These are phyloP conservation scores for Cotesia vestalis DNA, from an alignment of 1,140 invertebrate species.

Conservation along the genomic window DNA sequence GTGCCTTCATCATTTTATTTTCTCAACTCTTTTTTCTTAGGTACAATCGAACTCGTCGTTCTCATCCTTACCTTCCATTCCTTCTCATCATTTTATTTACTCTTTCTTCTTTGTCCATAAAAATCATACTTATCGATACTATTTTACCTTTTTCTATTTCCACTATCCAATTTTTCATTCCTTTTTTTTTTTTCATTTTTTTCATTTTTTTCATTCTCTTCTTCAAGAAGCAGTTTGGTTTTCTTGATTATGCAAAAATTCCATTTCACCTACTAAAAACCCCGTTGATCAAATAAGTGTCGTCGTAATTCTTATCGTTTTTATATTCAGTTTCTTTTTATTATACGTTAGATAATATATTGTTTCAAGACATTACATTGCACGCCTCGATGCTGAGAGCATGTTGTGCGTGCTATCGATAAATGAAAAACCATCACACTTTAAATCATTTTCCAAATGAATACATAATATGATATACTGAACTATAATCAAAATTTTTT, in stretches of 20 bases:
- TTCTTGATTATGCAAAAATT: neutral
- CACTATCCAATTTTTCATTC: constrained; percentile 7
- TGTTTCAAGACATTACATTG: no score
- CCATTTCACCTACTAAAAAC: neutral
- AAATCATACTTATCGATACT: constrained; percentile 3
- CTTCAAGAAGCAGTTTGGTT: neutral
- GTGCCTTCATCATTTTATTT: constrained; percentile 26
- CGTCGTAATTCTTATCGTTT: no score
- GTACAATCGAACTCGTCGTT: constrained; percentile 22
- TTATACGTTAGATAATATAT: no score
- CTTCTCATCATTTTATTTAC: constrained; percentile 6
- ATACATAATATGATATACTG: no score
- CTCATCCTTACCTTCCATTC: constrained; percentile 4
- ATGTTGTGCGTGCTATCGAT: no score
- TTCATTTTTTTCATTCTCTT: neutral
- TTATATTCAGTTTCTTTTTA: no score
- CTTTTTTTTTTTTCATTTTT: neutral
- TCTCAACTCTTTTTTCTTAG: constrained; percentile 11
- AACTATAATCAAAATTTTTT: no score
- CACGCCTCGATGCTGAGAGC: no score
- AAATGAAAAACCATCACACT: no score
- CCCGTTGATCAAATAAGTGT: no score
- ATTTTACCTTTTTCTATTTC: constrained; percentile 10
- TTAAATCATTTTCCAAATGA: no score
- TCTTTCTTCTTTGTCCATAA: constrained; percentile 15